Conservation (phyloP, 2,113 vertebrate genomes). For the Pseudopodoces humilis region DNA sequence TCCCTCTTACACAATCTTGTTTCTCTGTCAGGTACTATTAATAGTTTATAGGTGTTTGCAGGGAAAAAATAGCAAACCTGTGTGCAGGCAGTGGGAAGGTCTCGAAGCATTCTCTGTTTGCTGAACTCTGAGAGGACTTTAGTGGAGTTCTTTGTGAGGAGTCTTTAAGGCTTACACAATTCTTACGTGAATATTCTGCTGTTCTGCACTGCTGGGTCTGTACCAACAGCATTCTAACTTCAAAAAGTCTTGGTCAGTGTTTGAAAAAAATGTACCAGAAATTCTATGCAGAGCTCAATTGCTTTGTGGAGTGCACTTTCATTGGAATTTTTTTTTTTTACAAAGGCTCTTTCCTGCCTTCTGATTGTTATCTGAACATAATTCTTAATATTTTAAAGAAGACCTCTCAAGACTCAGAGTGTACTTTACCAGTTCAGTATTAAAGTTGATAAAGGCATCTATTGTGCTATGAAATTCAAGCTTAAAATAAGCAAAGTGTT, state of each 20-base stretch:
- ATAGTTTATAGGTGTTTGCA: neutral
- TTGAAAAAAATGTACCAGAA: neutral
- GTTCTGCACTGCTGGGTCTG: neutral
- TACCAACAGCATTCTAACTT: neutral
- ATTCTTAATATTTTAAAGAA: neutral
- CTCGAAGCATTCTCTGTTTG: neutral
- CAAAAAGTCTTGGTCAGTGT: neutral
- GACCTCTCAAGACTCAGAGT: neutral
- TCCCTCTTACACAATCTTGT: neutral
- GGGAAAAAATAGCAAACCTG: neutral
- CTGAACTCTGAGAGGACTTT: neutral
- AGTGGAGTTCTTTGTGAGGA: neutral
- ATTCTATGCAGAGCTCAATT: neutral
- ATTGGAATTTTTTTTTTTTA: neutral
- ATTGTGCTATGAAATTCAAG: neutral
- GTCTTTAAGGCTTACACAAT: neutral
- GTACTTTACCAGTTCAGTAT: neutral
- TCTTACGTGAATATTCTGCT: neutral
- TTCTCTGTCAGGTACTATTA: neutral
- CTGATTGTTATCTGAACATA: neutral
- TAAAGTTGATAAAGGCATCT: neutral
- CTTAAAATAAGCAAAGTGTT: neutral
- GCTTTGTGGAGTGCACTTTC: neutral
- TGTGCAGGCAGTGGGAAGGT: neutral
- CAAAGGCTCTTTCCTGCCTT: neutral